Base-by-base conservation (phyloP, 2,888 invertebrate species). In the Brachypalpus laphriformis region DNA sequence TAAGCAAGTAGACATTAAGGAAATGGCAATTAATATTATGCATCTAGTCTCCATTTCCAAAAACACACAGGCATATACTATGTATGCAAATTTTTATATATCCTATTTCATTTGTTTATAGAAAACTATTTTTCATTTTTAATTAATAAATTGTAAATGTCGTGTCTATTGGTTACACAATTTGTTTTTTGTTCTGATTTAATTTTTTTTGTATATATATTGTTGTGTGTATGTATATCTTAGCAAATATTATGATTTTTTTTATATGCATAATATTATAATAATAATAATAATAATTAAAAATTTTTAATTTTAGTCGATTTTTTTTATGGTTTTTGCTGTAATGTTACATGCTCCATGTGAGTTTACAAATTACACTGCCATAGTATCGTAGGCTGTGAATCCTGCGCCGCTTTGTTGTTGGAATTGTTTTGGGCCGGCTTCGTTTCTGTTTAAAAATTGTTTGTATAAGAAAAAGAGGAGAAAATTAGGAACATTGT, bases 341-440 rank as follows among this genome's bases (percentile, higher is more conserved):
- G 45, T 81, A 40, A 61, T 82, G 63, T 45, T 86, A 72, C 47
- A 59, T 56, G n/a, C 31, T 14, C 34, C 34, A 9, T 66, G 71
- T 16, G 72, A 78, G 88, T 89, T 95, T 96, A 97, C 95, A 97
- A 95, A 94, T 97, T 97, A 97, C 97, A 97, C 97, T 97, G 97
- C 97, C 97, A 97, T 96, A 96, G 97, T 97, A 97, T 97, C 97
- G 97, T 97, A 97, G 96, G 97, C 96, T 97, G 97, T 96, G 97
- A 97, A 96, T 96, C 97, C 97, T 94, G 95, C 94, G 94, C 95
- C 93, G 89, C 90, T 91, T 92, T 92, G 93, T 95, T 92, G 92
- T 95, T 96, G 95, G 93, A 93, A 93, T 92, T 93, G 93, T 94
- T 94, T 95, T 95, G 95, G 94, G 95, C 95, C 94, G 94, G 96